These are phyloP conservation scores for Botia kubotai DNA, from an alignment of 2,797 vertebrate genomes.

Conservation along the genomic window DNA sequence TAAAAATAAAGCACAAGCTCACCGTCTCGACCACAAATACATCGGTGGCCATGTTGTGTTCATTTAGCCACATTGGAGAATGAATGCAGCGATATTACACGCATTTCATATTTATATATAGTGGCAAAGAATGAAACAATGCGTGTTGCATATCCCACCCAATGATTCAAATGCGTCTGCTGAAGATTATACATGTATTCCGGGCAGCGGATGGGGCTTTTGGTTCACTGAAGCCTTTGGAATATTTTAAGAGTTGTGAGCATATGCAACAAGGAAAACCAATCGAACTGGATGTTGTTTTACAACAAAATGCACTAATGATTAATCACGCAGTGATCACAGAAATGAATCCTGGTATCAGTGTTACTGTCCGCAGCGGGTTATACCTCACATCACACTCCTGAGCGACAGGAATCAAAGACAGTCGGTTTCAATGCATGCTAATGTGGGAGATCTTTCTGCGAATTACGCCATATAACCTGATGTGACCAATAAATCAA, in stretches of 20 bases:
- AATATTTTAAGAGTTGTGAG: constrained; percentile 2
- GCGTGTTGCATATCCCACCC: constrained; percentile 26
- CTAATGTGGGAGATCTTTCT: constrained; percentile 31
- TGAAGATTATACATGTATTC: constrained; percentile 6
- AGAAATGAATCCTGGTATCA: constrained; percentile 30
- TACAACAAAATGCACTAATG: background rate
- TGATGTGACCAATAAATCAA: constrained; percentile 37
- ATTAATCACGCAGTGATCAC: constrained; percentile 20
- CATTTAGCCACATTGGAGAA: constrained; percentile 4
- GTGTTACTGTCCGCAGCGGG: constrained; percentile 33
- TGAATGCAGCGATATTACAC: constrained; percentile 10
- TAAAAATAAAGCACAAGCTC: background rate
- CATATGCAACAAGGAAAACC: background rate
- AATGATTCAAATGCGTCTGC: constrained; percentile 18
- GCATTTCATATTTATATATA: constrained; percentile 4
- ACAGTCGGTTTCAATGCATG: constrained; percentile 16
- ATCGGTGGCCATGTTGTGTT: constrained; percentile 47
- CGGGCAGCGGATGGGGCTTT: background rate
- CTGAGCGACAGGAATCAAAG: constrained; percentile 29
- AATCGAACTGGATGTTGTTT: background rate
- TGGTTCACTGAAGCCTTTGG: background rate
- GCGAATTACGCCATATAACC: constrained; percentile 42
- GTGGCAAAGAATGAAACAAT: background rate
- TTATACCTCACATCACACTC: constrained; percentile 23
- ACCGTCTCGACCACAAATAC: constrained; percentile 20